Base-by-base conservation (phyloP, 1,140 invertebrate genomes). In the Adelges cooleyi region DNA sequence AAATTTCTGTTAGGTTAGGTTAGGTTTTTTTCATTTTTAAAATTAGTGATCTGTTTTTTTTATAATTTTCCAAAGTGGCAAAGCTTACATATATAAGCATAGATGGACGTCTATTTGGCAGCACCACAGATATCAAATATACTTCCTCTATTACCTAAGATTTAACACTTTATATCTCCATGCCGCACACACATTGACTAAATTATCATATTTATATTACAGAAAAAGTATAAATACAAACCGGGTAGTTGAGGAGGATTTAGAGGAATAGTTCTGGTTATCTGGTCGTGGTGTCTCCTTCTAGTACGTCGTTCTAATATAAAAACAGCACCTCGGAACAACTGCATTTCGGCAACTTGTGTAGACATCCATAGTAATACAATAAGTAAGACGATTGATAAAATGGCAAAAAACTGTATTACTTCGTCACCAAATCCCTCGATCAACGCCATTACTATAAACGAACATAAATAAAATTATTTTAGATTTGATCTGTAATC, bases 361-460 rank as follows among this genome's bases (percentile, higher is more conserved):
- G 66, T 67, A 27, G 66, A 56, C 33, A 67, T 54, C 66, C 66
- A 67, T 59, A 67, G 23, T n/a, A 67, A 62, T 22, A 67, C 22
- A 5, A 54, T 59, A 17, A 67, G 13, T 0, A 83, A 67, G 1
- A 85, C 70, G 11, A 84, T 74, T 20, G 84, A 70, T 65, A 87
- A 72, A 27, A 82, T 71, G 22, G 81, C 79, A 69, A 86, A 81
- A 72, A 88, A 86, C 68, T 87, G 76, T 20, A 83, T 80, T 23
- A 90, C 87, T 79, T 89, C 87, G 77, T 90, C 86, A n/a, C 87
- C 87, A 25, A 89, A 77, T 33, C 87, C 88, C 72, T 88, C 85
- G 53, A 90, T 84, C 66, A 86, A 72, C 65, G 82, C 75, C 84
- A 87, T 87, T 27, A 5, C 29, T 33, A 33, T 33, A 11, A 5